Conservation (phyloP, 2,888 invertebrate species). For the Hemithea aestivaria region DNA sequence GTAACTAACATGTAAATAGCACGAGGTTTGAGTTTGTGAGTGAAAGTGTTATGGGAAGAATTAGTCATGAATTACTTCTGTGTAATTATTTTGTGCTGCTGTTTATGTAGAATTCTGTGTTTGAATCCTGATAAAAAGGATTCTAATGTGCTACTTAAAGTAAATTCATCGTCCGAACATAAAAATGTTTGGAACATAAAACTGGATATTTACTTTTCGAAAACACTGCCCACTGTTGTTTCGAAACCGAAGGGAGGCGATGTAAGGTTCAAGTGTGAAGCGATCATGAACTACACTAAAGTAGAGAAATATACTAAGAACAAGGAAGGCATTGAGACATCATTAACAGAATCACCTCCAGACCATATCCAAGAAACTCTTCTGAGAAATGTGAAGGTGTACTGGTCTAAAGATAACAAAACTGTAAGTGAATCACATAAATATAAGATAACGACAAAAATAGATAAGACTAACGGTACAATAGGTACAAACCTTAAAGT, state of each 20-base stretch:
- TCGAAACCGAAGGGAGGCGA: slow-evolving; percentile 49
- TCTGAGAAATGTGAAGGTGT: slow-evolving; percentile 64
- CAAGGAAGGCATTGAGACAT: slow-evolving; percentile 59
- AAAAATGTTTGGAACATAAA: slow-evolving; percentile 65
- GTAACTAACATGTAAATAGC: slow-evolving; percentile 1
- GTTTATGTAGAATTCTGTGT: slow-evolving; percentile 50
- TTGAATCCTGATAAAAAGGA: slow-evolving; percentile 48
- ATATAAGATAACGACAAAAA: slow-evolving; percentile 54
- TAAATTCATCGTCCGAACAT: slow-evolving; percentile 56
- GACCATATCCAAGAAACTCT: slow-evolving; percentile 62
- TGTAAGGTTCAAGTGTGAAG: slow-evolving; percentile 66
- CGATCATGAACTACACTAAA: slow-evolving; percentile 65
- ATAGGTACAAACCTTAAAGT: slow-evolving; percentile 60
- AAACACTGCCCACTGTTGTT: slow-evolving; percentile 53
- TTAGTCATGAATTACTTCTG: slow-evolving; percentile 66
- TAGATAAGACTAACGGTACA: slow-evolving; percentile 62
- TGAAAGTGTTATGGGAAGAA: slow-evolving; percentile 60
- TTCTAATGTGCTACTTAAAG: slow-evolving; percentile 43
- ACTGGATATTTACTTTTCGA: slow-evolving; percentile 66
- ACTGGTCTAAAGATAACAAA: slow-evolving; percentile 64
- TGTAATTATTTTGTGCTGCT: slow-evolving; percentile 61
- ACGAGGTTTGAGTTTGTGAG: slow-evolving; percentile 4
- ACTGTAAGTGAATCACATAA: slow-evolving; percentile 43
- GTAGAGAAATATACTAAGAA: slow-evolving; percentile 63
- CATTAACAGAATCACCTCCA: slow-evolving; percentile 58